These are phyloP conservation scores for Phalloptychus januarius DNA, from an alignment of 2,797 vertebrate genomes.

Conservation along the genomic window DNA sequence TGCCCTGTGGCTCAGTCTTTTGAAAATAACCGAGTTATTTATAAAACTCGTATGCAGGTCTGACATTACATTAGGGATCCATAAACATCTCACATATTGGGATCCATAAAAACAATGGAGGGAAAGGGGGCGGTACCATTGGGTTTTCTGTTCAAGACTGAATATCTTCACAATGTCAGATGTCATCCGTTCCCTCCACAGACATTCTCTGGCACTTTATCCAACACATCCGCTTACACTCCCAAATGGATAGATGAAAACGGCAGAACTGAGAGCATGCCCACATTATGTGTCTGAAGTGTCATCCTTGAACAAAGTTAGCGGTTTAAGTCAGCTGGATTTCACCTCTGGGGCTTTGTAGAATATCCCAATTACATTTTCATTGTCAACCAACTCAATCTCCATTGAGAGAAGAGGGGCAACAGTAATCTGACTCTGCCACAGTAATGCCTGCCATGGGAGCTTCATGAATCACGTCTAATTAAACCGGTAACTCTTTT, in stretches of 20 bases:
- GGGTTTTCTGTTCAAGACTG: slow-evolving; percentile 18
- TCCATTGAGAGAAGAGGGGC: slow-evolving; percentile 38
- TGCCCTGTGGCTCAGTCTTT: slow-evolving; percentile 19
- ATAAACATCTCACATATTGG: slow-evolving; percentile 19
- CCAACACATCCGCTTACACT: slow-evolving; percentile 20
- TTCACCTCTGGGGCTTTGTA: slow-evolving; percentile 56
- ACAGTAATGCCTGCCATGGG: slow-evolving; percentile 51
- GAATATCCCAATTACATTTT: slow-evolving; percentile 62
- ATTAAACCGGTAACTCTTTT: slow-evolving; percentile 56
- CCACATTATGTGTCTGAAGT: slow-evolving; percentile 20
- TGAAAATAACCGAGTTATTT: slow-evolving; percentile 27
- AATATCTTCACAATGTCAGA: slow-evolving; percentile 27
- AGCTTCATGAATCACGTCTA: slow-evolving; percentile 53
- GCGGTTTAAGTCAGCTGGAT: slow-evolving; percentile 31
- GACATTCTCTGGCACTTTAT: slow-evolving; percentile 20
- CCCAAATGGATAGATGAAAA: slow-evolving; percentile 7
- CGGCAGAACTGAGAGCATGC: slow-evolving; percentile 17
- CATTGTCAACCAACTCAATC: slow-evolving; percentile 49
- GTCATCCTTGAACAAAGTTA: slow-evolving; percentile 33
- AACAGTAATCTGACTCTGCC: slow-evolving; percentile 53
- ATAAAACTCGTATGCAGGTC: slow-evolving; percentile 22
- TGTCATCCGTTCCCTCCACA: slow-evolving; percentile 27
- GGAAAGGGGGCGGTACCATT: slow-evolving; percentile 9
- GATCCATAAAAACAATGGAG: slow-evolving; percentile 28
- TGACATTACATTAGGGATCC: slow-evolving; percentile 16